Conservation (phyloP, 2,113 vertebrate species). For the Dolichallabes microphthalmus region DNA sequence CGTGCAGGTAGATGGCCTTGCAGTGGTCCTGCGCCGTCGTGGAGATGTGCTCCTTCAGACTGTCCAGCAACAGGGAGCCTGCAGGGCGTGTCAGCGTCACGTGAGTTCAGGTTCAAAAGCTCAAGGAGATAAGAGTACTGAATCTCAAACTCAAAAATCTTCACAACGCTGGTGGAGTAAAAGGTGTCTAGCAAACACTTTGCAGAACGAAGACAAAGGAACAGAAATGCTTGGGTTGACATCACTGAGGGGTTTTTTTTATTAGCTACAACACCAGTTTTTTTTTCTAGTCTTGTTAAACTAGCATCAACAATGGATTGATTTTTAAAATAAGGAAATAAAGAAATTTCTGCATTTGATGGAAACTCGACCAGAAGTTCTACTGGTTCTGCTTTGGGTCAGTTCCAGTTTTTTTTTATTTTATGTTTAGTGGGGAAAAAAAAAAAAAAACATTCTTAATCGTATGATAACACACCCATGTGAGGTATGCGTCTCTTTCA, state of each 20-base stretch:
- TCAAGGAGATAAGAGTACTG: not conserved
- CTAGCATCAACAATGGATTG: not conserved
- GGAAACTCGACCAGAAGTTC: no score
- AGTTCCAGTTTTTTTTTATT: no score
- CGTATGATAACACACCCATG: not conserved
- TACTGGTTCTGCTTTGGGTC: no score
- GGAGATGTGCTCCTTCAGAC: slow-evolving; percentile 96
- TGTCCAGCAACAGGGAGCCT: slow-evolving; percentile 97
- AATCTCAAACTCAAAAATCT: not conserved
- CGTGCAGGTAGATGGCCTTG: slow-evolving; percentile 97
- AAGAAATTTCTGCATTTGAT: no score
- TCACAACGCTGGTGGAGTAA: not conserved
- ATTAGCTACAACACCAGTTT: no score
- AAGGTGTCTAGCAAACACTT: not conserved
- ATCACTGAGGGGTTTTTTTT: not conserved
- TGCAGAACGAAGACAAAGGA: not conserved
- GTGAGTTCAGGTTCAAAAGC: not conserved
- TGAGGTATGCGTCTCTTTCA: not conserved
- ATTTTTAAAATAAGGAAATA: not conserved
- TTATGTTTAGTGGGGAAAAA: no score
- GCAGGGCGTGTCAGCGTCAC: not conserved
- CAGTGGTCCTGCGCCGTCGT: slow-evolving; percentile 95
- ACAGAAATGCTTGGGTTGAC: not conserved
- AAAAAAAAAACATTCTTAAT: no score
- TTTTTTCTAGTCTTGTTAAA: not conserved